These are phyloP conservation scores for Misgurnus mizolepis DNA, from an alignment of 2,113 vertebrate genomes.

Conservation along the genomic window DNA sequence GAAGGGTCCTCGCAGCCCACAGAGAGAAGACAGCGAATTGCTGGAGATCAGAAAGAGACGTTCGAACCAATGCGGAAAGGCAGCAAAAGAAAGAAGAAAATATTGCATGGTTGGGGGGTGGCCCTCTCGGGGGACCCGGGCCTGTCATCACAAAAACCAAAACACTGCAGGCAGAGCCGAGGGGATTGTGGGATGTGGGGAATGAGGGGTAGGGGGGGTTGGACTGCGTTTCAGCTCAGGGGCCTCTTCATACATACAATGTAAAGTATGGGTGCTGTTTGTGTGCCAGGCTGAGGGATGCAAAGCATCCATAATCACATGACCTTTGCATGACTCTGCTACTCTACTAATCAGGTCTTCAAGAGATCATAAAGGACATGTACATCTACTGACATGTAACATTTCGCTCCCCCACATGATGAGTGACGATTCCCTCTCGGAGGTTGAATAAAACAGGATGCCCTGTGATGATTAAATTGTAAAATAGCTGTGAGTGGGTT, in stretches of 20 bases:
- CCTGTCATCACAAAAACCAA: constrained; percentile 81
- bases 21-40: constrained; percentile 68
- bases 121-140: constrained; percentile 80
- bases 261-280: constrained; percentile 73
- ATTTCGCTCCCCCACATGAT: constrained; percentile 6
- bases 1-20: constrained; percentile 74
- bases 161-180: constrained; percentile 68
- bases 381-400: constrained; percentile 3
- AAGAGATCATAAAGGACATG: constrained; percentile 31
- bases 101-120: constrained; percentile 65
- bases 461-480: constrained; percentile 1
- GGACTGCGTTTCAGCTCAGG: constrained; percentile 40
- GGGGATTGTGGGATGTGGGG: constrained; percentile 69
- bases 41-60: constrained; percentile 81
- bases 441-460: not conserved
- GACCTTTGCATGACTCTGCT: constrained; percentile 24
- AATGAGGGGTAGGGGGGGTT: constrained; percentile 66
- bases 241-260: constrained; percentile 63
- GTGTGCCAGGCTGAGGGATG: not conserved
- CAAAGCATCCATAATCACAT: constrained; percentile 6
- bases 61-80: constrained; percentile 78
- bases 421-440: not conserved
- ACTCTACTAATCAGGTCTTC: constrained; percentile 27
- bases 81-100: constrained; percentile 73
- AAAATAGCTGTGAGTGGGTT: not conserved